Conservation (phyloP, 2,797 vertebrate genomes). For the Merluccius polli region DNA sequence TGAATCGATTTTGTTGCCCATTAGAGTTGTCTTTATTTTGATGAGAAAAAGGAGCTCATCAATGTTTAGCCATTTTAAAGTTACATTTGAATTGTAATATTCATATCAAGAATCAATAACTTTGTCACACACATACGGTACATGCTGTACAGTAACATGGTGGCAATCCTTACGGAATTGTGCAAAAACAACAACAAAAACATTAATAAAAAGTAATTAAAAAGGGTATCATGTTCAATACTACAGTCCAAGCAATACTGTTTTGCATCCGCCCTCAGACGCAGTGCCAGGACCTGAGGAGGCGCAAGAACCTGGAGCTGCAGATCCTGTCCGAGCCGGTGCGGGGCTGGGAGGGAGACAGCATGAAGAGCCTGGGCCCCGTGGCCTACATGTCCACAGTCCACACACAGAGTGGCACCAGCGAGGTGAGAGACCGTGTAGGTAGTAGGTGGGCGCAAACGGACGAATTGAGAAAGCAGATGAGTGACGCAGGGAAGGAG, state of each 20-base stretch:
- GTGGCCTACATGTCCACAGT: constrained; percentile 93
- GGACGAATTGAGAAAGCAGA: background rate
- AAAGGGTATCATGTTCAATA: too few relatives aligned
- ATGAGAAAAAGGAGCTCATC: background rate
- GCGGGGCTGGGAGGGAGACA: constrained; percentile 93
- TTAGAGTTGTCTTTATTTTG: background rate
- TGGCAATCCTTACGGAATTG: too few relatives aligned
- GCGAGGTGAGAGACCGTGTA: constrained; percentile 78
- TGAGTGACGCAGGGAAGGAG: background rate
- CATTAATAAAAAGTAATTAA: too few relatives aligned
- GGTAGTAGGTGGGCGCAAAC: background rate
- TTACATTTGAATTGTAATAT: background rate
- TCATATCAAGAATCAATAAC: too few relatives aligned
- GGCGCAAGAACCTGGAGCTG: constrained; percentile 91
- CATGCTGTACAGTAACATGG: too few relatives aligned
- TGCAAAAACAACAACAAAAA: too few relatives aligned
- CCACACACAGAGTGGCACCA: constrained; percentile 80
- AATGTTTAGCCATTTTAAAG: background rate
- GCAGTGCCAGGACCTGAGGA: constrained; percentile 92
- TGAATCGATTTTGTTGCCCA: too few relatives aligned
- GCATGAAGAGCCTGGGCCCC: constrained; percentile 88
- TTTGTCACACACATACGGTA: too few relatives aligned
- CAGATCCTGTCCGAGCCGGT: constrained; percentile 95
- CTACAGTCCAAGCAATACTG: background rate
- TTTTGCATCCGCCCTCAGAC: constrained; percentile 59